Conservation (phyloP, 2,888 invertebrate species). For the Elysia crispata region DNA sequence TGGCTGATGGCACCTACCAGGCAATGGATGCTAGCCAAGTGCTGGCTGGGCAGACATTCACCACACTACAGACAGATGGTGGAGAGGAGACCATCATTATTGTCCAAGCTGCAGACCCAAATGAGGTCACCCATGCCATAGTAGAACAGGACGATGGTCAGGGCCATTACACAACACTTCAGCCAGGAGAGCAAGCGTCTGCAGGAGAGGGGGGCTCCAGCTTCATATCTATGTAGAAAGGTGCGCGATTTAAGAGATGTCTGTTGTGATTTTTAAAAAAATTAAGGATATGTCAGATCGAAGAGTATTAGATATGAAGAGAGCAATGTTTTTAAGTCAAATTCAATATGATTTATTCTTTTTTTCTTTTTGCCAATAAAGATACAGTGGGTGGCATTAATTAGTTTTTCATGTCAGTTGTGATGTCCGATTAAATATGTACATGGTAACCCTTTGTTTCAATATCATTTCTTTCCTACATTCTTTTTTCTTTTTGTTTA, state of each 20-base stretch:
- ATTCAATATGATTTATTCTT: too few relatives aligned
- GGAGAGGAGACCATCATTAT: slow-evolving; percentile 73
- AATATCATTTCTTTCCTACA: too few relatives aligned
- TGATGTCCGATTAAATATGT: too few relatives aligned
- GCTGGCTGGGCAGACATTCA: slow-evolving; percentile 66
- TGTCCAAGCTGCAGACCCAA: slow-evolving; percentile 70
- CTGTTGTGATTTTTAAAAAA: not conserved
- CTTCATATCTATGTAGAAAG: slow-evolving; percentile 51
- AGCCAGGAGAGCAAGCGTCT: slow-evolving; percentile 53
- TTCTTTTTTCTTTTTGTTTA: too few relatives aligned
- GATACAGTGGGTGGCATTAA: too few relatives aligned
- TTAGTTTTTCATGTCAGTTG: too few relatives aligned
- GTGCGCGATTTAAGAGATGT: not conserved
- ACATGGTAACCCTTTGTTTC: too few relatives aligned
- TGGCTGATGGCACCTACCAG: slow-evolving; percentile 57
- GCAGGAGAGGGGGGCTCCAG: slow-evolving; percentile 51
- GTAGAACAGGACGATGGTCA: slow-evolving; percentile 68
- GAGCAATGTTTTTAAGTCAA: too few relatives aligned
- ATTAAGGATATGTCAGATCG: not conserved
- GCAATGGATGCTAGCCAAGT: slow-evolving; percentile 67
- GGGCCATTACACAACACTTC: slow-evolving; percentile 68
- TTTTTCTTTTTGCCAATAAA: too few relatives aligned
- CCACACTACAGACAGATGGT: slow-evolving; percentile 68
- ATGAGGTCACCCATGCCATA: slow-evolving; percentile 72
- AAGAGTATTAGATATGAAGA: too few relatives aligned